Evolutionary conservation across 2,888 invertebrate genomes (phyloP).

Genomic region (Tinea trinotella): DNA sequence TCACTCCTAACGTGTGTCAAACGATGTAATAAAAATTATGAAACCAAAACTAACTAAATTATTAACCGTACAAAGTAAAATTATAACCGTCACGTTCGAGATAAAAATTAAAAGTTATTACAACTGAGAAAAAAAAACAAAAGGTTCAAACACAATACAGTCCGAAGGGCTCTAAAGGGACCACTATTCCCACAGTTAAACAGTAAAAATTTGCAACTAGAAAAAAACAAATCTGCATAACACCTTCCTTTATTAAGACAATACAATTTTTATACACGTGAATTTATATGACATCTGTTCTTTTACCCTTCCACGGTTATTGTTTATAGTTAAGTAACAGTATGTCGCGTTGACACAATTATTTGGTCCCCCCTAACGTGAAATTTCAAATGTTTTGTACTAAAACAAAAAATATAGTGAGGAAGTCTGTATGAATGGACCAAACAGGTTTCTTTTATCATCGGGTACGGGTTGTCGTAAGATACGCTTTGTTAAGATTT

Average conservation of each 20-base stretch:
- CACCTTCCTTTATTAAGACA: slow-evolving; percentile 63
- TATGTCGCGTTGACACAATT: slow-evolving; percentile 62
- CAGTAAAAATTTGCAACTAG: slow-evolving; percentile 39
- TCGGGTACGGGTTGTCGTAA: slow-evolving; percentile 57
- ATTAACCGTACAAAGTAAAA: not conserved
- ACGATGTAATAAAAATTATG: too few species aligned
- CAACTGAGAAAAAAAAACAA: slow-evolving; percentile 2
- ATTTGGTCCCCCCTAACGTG: slow-evolving; percentile 24
- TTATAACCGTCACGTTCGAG: slow-evolving; percentile 6
- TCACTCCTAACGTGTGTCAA: too few species aligned
- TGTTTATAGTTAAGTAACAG: slow-evolving; percentile 52
- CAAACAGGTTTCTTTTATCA: slow-evolving; percentile 68
- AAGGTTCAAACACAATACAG: slow-evolving; percentile 31
- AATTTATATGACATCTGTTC: slow-evolving; percentile 48
- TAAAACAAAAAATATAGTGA: slow-evolving; percentile 68
- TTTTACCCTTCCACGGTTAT: slow-evolving; percentile 36
- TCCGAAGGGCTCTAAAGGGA: slow-evolving; percentile 39
- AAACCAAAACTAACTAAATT: not conserved
- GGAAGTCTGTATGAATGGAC: slow-evolving; percentile 29
- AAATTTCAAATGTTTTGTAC: slow-evolving; percentile 27
- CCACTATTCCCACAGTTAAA: slow-evolving; percentile 53
- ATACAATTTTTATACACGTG: slow-evolving; percentile 26
- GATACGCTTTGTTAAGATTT: slow-evolving; percentile 37
- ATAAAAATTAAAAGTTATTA: slow-evolving; percentile 11
- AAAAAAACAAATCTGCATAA: slow-evolving; percentile 48